Evolutionary conservation across 2,113 vertebrate genomes (phyloP).

Genomic region (Ancistrus triradiatus): DNA sequence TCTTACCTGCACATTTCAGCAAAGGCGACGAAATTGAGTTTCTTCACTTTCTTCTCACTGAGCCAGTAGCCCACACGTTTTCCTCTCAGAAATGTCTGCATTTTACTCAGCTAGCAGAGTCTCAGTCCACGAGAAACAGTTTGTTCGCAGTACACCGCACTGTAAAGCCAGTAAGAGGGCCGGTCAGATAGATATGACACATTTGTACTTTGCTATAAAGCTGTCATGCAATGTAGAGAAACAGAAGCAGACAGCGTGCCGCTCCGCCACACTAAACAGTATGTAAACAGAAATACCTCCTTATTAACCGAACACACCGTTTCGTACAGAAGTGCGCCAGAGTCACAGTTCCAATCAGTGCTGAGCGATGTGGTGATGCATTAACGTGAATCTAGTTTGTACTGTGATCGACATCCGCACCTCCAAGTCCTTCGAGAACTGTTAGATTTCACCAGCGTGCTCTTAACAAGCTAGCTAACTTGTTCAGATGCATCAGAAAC

Average conservation of each 20-base stretch:
- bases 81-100: conserved; percentile 95
- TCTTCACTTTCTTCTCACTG: conserved; percentile 97
- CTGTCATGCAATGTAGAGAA: no score
- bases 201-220: no score
- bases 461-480: background rate
- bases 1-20: conserved; percentile 91
- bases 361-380: background rate
- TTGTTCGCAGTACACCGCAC: conserved; percentile 28
- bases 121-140: conserved; percentile 43
- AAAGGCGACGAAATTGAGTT: conserved; percentile 95
- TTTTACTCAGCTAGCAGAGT: conserved; percentile 57
- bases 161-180: conserved; percentile 11
- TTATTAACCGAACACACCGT: no score
- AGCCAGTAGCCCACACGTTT: conserved; percentile 95
- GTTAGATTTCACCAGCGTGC: background rate
- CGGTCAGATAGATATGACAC: no score
- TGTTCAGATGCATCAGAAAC: background rate
- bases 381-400: background rate
- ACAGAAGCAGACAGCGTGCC: no score
- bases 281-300: no score
- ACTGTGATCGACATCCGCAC: no score
- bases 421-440: background rate
- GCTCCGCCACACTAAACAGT: no score
- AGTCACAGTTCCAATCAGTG: background rate
- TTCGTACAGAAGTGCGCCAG: no score